phyloP scores from a whole-genome alignment of 1,140 invertebrate genomes.

The Bombus terrestris region DNA sequence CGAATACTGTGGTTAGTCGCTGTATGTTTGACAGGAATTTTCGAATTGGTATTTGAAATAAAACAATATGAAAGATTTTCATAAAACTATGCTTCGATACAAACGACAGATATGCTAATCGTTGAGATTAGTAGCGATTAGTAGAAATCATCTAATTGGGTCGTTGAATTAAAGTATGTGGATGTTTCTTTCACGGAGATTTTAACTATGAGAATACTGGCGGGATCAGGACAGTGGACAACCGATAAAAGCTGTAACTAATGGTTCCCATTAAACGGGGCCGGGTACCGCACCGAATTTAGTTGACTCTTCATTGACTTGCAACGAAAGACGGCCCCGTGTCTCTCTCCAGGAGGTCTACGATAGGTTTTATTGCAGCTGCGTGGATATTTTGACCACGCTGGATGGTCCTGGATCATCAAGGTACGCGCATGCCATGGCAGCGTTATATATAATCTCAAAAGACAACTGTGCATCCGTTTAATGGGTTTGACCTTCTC shows the following conservation, averaged over 20 bases:
- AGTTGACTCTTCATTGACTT: constrained; percentile 46
- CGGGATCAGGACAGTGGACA: constrained; percentile 14
- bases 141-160: constrained; percentile 20
- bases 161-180: constrained; percentile 20
- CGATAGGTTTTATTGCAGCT: constrained; percentile 43
- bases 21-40: neutral
- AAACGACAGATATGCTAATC: neutral
- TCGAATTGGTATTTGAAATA: too few species aligned
- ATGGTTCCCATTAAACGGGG: constrained; percentile 48
- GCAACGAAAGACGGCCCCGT: constrained; percentile 38
- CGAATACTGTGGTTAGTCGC: neutral
- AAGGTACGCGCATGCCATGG: constrained; percentile 15
- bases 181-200: constrained; percentile 5
- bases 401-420: constrained; percentile 11
- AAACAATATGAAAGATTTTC: neutral
- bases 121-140: neutral
- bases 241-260: constrained; percentile 52
- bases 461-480: constrained; percentile 51
- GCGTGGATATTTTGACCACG: constrained; percentile 32
- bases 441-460: constrained; percentile 28
- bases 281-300: constrained; percentile 40
- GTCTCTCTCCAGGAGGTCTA: constrained; percentile 50
- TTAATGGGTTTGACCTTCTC: constrained; percentile 30
- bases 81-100: neutral
- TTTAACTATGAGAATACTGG: neutral